Base-by-base conservation (phyloP, 2,797 vertebrate species). In the Fundulus diaphanus region DNA sequence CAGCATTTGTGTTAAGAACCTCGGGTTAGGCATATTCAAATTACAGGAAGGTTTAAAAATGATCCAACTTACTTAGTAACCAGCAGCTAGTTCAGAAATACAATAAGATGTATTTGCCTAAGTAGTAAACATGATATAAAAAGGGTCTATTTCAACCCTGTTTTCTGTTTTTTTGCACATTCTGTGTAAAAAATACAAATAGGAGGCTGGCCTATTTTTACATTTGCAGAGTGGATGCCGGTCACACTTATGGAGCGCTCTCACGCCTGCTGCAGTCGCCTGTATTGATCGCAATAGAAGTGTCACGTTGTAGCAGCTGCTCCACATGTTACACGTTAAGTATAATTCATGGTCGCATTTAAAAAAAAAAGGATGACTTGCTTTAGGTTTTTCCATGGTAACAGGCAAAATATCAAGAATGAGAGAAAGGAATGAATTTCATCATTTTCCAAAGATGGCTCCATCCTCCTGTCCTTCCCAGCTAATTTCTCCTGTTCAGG, bases 241-340 rank as follows among this genome's bases (percentile, higher is more conserved):
- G 72, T 31, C 24, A 48, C 74, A 70, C 33, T 76, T 31, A 59
- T 3, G 35, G 31, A 35, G 37, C 11, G 49, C 37, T 66, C 49
- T 71, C 37, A 72, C 20, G 63, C 37, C 73, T 74, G 49, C 68
- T 70, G 48, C 6, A 65, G 35, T 51, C 59, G 7, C 12, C n/a
- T 52, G 13, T 54, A 77, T 54, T 54, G 75, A 77, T 52, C 40
- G 20, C 3, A 66, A 29, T 66, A 31, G 40, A 69, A 61, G 74
- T 27, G 69, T 54, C 24, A 54, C 24, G 72, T 51, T 49, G 54
- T 63, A 51, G 35, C 75, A 51, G 68, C 35, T 6, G 4, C 46
- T 35, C 29, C 59, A 71, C 54, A 46, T 42, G 65, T 35, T 46
- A 9, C 16, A 40, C 18, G n/a, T 59, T 61, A 20, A 35, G 29